Evolutionary conservation across 1,140 invertebrate genomes (phyloP), one percentile per base, ranked within the genome.

Genomic region (Orius insidiosus): DNA sequence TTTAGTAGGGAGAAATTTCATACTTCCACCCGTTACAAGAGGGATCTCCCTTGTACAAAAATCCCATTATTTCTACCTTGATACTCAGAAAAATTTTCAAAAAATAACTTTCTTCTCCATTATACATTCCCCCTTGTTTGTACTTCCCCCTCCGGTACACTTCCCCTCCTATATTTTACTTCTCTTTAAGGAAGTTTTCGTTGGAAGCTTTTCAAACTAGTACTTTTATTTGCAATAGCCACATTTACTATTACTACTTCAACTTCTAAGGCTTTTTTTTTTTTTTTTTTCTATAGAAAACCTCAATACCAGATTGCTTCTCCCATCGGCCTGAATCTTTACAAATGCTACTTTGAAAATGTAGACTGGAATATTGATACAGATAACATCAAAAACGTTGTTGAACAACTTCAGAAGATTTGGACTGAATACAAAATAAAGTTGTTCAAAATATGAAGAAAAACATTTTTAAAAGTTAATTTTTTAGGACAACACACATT

Each of bases 231-330:
- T n/a, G n/a, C n/a, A n/a, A n/a, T n/a, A n/a, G n/a, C n/a, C n/a
- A n/a, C n/a, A n/a, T n/a, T n/a, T n/a, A n/a, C n/a, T n/a, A n/a
- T n/a, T n/a, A n/a, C n/a, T n/a, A n/a, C 7, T 4, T 24, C 7
- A 7, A 24, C 24, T 24, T 3, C n/a, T 44, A 11, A 11, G 31
- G 31, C 5, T n/a, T 44, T n/a, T 30, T 2, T 13, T 11, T 13
- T 10, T 3, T 11, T 18, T 30, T 14, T 19, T 8, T 46, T 54
- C 67, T 66, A 15, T 56, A 78, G 81, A 47, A 96, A 94, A 68
- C 94, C 94, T 0, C 89, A 96, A 59, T 98, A 98, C 61, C 74
- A 69, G 37, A 76, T 97, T 67, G 90, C 90, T 5, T 73, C 79
- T 56, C 87, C 93, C 54, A 55, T 88, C 7, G 90, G 93, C 0